phyloP scores from a whole-genome alignment of 1,140 invertebrate species.

The Tachypleus tridentatus region DNA sequence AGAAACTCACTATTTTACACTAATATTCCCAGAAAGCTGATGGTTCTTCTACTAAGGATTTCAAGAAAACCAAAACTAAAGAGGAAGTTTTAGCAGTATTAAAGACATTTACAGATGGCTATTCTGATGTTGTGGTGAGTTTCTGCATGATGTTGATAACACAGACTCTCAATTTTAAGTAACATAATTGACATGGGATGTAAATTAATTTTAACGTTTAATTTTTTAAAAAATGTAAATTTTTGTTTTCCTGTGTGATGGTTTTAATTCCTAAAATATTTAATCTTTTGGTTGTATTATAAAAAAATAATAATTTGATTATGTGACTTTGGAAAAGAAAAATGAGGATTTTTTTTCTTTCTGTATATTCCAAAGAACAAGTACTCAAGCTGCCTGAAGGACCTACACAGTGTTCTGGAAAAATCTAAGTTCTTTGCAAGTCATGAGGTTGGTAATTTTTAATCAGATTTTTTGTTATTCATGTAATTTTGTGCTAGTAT shows the following conservation, averaged over 20 bases:
- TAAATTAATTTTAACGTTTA: too few relatives aligned
- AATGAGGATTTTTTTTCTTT: too few relatives aligned
- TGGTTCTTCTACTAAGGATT: slow-evolving; percentile 82
- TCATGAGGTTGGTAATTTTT: slow-evolving; percentile 53
- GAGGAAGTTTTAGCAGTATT: slow-evolving; percentile 69
- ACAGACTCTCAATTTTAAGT: too few relatives aligned
- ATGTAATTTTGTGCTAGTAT: neutral
- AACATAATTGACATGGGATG: too few relatives aligned
- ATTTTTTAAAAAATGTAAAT: too few relatives aligned
- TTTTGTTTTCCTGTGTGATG: too few relatives aligned
- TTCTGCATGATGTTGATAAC: too few relatives aligned
- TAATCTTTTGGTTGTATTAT: neutral
- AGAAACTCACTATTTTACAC: too few relatives aligned
- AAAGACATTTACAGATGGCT: slow-evolving; percentile 56
- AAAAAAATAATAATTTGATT: neutral
- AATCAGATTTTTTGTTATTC: neutral
- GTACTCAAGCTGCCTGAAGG: slow-evolving; percentile 70
- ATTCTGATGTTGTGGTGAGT: slow-evolving; percentile 3
- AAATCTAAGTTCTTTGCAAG: slow-evolving; percentile 74
- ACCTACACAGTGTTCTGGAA: slow-evolving; percentile 63
- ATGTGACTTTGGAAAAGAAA: too few relatives aligned
- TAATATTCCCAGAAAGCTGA: slow-evolving; percentile 49
- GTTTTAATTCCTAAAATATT: too few relatives aligned
- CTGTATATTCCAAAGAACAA: slow-evolving; percentile 42
- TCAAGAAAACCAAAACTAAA: slow-evolving; percentile 83